These are phyloP conservation scores for Coptodon rendalli DNA, from an alignment of 2,113 vertebrate genomes.

Conservation along the genomic window DNA sequence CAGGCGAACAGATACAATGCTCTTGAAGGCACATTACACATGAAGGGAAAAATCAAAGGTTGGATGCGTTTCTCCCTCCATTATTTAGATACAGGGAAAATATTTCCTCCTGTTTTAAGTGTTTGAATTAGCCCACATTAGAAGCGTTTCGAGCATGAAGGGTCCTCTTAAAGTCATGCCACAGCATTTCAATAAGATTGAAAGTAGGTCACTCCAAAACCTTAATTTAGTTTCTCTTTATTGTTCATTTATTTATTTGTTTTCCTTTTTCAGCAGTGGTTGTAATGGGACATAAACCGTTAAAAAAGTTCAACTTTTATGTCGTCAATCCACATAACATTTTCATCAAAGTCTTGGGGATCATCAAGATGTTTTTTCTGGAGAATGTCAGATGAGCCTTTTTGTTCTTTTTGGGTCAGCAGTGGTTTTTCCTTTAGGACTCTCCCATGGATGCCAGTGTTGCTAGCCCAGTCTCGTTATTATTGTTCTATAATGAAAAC, in stretches of 20 bases:
- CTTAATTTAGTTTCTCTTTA: background rate
- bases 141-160: fast-evolving
- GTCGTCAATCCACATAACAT: fast-evolving
- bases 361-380: background rate
- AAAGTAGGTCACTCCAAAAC: background rate
- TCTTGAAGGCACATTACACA: conserved; percentile 1
- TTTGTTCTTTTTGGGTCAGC: background rate
- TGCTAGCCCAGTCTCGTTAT: background rate
- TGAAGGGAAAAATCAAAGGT: background rate
- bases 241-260: background rate
- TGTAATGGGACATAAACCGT: background rate
- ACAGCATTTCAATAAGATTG: background rate
- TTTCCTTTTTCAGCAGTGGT: background rate
- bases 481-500: too few species aligned
- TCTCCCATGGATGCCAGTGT: background rate
- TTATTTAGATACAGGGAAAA: background rate
- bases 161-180: background rate
- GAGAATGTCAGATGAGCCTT: background rate
- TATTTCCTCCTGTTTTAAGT: background rate
- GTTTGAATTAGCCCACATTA: background rate
- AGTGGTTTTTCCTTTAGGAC: background rate
- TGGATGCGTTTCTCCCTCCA: background rate
- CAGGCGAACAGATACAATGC: background rate
- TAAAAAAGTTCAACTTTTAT: background rate
- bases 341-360: background rate